These are phyloP conservation scores for Planococcus citri DNA, from an alignment of 1,140 invertebrate genomes.

Conservation along the genomic window DNA sequence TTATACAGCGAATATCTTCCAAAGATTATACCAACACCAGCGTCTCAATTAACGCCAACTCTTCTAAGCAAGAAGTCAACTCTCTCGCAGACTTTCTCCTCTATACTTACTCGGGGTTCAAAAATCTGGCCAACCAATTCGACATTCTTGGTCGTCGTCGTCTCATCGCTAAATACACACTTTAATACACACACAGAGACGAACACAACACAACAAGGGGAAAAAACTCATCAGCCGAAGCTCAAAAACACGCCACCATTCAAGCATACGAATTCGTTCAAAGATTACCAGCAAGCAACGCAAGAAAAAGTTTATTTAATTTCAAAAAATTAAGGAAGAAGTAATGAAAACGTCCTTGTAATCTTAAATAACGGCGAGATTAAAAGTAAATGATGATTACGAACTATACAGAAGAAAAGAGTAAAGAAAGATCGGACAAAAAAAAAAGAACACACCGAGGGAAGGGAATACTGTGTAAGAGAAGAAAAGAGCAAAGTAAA, in stretches of 20 bases:
- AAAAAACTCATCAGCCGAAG: background rate
- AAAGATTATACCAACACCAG: too few relatives aligned
- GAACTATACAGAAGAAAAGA: background rate
- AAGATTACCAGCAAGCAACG: background rate
- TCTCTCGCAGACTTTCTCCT: too few relatives aligned
- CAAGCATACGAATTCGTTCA: background rate
- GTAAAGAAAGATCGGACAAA: too few relatives aligned
- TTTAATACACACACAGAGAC: too few relatives aligned
- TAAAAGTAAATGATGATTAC: slow-evolving; percentile 20
- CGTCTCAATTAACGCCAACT: too few relatives aligned
- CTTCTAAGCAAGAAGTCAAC: too few relatives aligned
- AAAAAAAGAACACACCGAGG: background rate
- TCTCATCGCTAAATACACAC: too few relatives aligned
- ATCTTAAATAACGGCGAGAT: slow-evolving; percentile 16
- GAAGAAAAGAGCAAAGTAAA: slow-evolving; percentile 3
- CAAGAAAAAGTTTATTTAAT: slow-evolving; percentile 3
- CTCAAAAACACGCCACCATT: background rate
- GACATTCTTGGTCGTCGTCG: too few relatives aligned
- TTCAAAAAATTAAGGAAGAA: slow-evolving; percentile 1
- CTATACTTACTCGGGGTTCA: too few relatives aligned
- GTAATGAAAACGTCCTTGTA: slow-evolving; percentile 9
- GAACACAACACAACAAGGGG: too few relatives aligned
- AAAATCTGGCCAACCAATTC: too few relatives aligned
- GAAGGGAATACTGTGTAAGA: background rate
- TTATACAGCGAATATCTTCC: too few relatives aligned